Base-by-base conservation (phyloP, 2,113 vertebrate species). In the Cyanistes caeruleus region DNA sequence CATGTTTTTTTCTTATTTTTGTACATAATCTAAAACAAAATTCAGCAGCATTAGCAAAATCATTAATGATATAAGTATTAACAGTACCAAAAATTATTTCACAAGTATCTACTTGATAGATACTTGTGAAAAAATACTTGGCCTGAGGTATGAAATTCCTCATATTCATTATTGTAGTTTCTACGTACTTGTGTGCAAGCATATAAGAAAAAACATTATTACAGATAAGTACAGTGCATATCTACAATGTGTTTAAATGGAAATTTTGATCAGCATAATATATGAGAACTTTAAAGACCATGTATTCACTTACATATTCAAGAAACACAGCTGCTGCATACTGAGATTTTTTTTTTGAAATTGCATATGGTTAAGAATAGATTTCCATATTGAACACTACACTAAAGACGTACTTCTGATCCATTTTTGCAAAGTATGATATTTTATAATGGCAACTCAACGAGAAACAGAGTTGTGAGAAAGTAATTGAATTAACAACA, bases 311-410 rank as follows among this genome's bases (percentile, higher is more conserved):
- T 70, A n/a, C 14, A 41, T 5, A 27, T 48, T 69, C 49, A 90
- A 84, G 37, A 81, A 77, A 64, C 13, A 51, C 11, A 87, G 22
- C 28, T 56, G 33, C 64, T 5, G 1, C 20, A 85, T 22, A 17
- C 5, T 22, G 56, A 58, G 21, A 0, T 9, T 10, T 5, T 80
- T 43, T 43, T 37, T 73, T 64, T 33, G 0, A 1, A 13, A 48
- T 56, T 75, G 78, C 8, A 5, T 58, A 10, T 18, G 41, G 0
- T 75, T 70, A 75, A 52, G 17, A 90, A 49, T 41, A 81, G 28
- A 72, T 68, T 75, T 49, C 5, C 3, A 8, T 41, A 83, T 43
- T 76, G 53, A 86, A 55, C 25, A 27, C 30, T 55, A 35, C 9
- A 43, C 6, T 80, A 59, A 51, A 68, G 25, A 17, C 31, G 44